phyloP scores from a whole-genome alignment of 2,797 vertebrate genomes.

The Pseudochromis fuscus region DNA sequence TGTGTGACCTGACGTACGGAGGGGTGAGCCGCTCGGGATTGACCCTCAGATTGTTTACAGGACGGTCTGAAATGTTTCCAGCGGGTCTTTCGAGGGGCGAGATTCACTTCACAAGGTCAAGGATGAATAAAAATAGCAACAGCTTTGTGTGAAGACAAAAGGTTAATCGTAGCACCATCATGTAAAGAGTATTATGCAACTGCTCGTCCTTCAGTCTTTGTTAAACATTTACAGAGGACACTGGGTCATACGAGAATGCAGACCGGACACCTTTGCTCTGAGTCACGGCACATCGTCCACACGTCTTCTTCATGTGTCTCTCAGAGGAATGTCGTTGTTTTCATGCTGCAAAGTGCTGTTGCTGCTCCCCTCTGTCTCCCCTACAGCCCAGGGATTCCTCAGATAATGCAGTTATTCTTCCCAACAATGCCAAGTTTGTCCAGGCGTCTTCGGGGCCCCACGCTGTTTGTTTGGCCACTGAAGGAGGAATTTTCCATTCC shows the following conservation, averaged over 20 bases:
- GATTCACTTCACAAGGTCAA: conserved; percentile 30
- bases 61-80: not conserved
- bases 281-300: too few relatives aligned
- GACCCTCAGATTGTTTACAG: conserved; percentile 8
- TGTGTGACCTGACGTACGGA: not conserved
- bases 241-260: not conserved
- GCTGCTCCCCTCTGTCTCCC: conserved; percentile 39
- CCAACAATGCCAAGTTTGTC: conserved; percentile 71
- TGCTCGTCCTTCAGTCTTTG: conserved; percentile 18
- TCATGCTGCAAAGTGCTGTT: conserved; percentile 17
- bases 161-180: conserved; percentile 15
- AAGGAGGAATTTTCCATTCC: conserved; percentile 73
- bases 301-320: not conserved
- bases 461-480: conserved; percentile 63
- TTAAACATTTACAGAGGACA: conserved; percentile 31
- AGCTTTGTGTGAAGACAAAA: conserved; percentile 14
- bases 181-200: conserved; percentile 38
- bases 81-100: not conserved
- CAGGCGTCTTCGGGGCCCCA: conserved; percentile 47
- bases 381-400: conserved; percentile 55
- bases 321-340: conserved; percentile 49
- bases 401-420: conserved; percentile 61
- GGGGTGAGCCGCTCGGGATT: not conserved
- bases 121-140: conserved; percentile 13
- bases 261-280: not conserved